These are phyloP conservation scores for Tamandua tetradactyla DNA, from an alignment of 2,797 vertebrate species.

Conservation along the genomic window DNA sequence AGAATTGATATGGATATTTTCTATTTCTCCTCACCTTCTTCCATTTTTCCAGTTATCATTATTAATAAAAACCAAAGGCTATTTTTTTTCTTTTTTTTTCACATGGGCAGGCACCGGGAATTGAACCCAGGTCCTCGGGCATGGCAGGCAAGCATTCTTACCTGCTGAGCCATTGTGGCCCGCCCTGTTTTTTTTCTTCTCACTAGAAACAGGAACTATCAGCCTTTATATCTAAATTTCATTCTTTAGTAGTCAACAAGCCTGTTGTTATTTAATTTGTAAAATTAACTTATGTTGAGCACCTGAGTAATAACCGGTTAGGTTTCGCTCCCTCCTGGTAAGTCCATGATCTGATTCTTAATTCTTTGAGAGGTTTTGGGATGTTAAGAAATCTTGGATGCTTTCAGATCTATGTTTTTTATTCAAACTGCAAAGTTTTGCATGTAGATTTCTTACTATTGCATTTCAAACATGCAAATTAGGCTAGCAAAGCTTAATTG, in stretches of 20 bases:
- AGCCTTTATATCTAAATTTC: neutral
- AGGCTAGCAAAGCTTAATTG: neutral
- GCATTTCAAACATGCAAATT: slow-evolving; percentile 3
- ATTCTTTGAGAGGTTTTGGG: neutral
- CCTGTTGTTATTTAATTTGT: neutral
- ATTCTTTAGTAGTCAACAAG: neutral
- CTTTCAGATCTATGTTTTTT: neutral
- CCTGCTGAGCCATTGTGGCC: no score
- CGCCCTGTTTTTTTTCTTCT: no score
- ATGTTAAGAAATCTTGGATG: neutral
- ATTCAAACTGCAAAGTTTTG: neutral
- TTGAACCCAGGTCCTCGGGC: no score
- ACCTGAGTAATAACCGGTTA: neutral
- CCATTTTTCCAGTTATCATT: neutral
- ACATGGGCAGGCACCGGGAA: no score
- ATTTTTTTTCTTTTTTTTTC: neutral
- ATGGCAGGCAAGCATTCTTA: no score
- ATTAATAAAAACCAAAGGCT: neutral
- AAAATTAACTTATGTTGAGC: neutral
- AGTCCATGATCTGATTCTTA: neutral
- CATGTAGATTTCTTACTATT: neutral
- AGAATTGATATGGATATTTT: neutral
- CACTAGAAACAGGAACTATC: neutral
- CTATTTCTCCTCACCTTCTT: neutral
- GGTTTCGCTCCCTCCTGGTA: neutral